A percentile compares a stretch with the other conserved stretches of the same genome.
These are phyloP conservation scores for Hycleus cichorii DNA, from an alignment of 1,140 invertebrate species.

Conservation along the genomic window DNA sequence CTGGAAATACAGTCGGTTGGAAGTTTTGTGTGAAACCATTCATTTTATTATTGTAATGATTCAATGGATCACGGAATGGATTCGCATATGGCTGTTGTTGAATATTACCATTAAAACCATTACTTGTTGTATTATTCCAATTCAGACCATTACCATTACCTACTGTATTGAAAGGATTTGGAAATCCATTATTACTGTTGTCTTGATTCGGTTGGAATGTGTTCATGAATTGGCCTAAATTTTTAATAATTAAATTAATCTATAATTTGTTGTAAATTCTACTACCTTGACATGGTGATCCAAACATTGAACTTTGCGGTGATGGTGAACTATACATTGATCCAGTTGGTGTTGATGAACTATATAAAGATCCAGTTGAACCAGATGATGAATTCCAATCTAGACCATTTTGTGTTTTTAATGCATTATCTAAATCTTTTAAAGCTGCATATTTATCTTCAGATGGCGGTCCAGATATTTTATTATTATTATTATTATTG, in stretches of 20 bases:
- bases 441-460: conserved; percentile 76
- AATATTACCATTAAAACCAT: conserved; percentile 5
- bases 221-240: conserved; percentile 37
- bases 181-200: conserved; percentile 20
- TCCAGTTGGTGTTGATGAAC: conserved; percentile 38
- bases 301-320: conserved; percentile 38
- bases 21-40: conserved; percentile 31
- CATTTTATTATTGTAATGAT: conserved; percentile 11
- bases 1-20: conserved; percentile 22
- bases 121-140: neutral
- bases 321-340: conserved; percentile 38
- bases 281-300: conserved; percentile 40
- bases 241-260: neutral
- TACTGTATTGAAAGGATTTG: conserved; percentile 21
- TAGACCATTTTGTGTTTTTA: conserved; percentile 31
- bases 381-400: conserved; percentile 33
- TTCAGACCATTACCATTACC: conserved; percentile 18
- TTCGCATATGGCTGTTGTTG: conserved; percentile 23
- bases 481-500: conserved; percentile 1
- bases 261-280: neutral
- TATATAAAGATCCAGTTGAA: conserved; percentile 38
- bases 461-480: conserved; percentile 7
- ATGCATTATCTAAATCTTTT: conserved; percentile 63
- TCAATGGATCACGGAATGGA: conserved; percentile 25
- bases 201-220: conserved; percentile 25